Evolutionary conservation across 2,797 vertebrate genomes (phyloP), one percentile per base, ranked within the genome.

Genomic region (Pempheris klunzingeri): DNA sequence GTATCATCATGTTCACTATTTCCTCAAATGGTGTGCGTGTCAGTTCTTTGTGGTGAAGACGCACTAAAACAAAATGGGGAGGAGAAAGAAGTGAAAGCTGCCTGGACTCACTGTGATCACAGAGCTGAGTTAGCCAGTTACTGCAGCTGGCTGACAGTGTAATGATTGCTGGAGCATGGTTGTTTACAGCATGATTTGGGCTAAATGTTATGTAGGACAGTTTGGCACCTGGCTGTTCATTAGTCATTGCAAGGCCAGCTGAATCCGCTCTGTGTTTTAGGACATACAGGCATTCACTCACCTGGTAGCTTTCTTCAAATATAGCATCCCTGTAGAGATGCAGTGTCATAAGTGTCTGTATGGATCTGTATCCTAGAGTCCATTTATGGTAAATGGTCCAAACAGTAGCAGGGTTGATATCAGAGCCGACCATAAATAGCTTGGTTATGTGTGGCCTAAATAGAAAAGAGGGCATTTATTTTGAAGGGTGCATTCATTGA

Each of bases 131-230:
- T 65, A 83, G 66, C 20, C 60, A 67, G 61, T 53, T 4, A 53
- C 60, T 13, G 12, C 26, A 18, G 34, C 26, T 38, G 26, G 26
- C 43, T 17, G 34, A 15, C 14, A 2, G 44, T 63, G 68, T 72
- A 87, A 82, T 77, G 32, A 84, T 76, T 84, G 61, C 43, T 11
- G 1, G 62, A 68, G 60, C 32, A 0, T 15, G 32, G 41, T 26
- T 76, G 82, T 87, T 91, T 85, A 86, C 72, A 68, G 32, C 78
- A n/a, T 36, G 30, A 47, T 68, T 28, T 7, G 26, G 52, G 26
- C 43, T 80, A 68, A 84, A 74, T 58, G 54, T 49, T 36, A 7
- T 71, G 67, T 66, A 75, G n/a, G 20, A 41, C 24, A 44, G 7
- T 65, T 10, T 6, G 17, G 52, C 26, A 3, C 17, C 34, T 62